A percentile compares a stretch with the other conserved stretches of the same genome.
Evolutionary conservation across 2,888 invertebrate species (phyloP).

Genomic region (Trachelus stipa): DNA sequence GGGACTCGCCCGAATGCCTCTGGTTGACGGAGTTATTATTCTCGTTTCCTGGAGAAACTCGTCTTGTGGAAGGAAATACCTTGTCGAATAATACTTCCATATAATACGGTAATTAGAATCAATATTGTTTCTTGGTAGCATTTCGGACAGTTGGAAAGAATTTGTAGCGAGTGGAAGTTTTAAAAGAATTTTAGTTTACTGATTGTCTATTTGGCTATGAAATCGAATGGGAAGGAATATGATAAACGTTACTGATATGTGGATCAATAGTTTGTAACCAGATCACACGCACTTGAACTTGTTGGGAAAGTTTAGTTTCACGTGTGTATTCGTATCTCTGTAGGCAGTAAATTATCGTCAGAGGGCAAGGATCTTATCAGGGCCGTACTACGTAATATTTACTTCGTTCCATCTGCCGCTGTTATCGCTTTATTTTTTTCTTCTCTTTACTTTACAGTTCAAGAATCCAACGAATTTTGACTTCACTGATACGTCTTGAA

Average conservation of each 20-base stretch:
- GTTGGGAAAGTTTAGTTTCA: neutral
- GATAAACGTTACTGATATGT: neutral
- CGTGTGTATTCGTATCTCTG: neutral
- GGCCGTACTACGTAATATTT: neutral
- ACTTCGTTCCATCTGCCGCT: neutral
- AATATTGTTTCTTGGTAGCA: neutral
- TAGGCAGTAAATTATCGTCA: neutral
- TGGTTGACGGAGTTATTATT: slow-evolving; percentile 46
- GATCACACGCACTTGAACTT: neutral
- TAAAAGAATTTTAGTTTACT: neutral
- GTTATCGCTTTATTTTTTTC: slow-evolving; percentile 26
- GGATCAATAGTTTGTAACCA: neutral
- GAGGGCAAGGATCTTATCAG: neutral
- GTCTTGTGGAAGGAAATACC: slow-evolving; percentile 18
- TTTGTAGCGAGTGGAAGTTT: neutral
- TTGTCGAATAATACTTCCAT: slow-evolving; percentile 2
- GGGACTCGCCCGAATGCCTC: slow-evolving; percentile 10
- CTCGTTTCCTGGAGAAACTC: slow-evolving; percentile 30
- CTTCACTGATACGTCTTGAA: neutral
- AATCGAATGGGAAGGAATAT: neutral
- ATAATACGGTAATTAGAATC: neutral
- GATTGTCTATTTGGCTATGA: neutral
- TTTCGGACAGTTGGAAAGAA: neutral
- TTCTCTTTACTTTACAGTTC: neutral
- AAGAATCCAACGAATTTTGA: neutral